phyloP scores from a whole-genome alignment of 2,888 invertebrate genomes.

The Elgonia sp. region DNA sequence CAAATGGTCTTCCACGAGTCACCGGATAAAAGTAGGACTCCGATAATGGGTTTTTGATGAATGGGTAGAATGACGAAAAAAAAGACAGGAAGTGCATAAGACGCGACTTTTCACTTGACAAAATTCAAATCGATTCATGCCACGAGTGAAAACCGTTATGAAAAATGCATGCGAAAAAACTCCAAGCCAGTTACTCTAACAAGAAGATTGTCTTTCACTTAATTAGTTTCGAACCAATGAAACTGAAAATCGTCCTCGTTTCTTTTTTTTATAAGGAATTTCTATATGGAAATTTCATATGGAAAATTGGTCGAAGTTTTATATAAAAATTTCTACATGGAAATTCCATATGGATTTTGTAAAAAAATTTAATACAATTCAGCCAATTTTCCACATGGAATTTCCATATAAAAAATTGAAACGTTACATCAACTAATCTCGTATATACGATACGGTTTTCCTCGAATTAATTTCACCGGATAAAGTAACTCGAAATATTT shows the following conservation, averaged over 20 bases:
- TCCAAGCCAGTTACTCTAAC: conserved; percentile 29
- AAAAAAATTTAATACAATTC: no score
- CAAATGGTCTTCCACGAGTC: conserved; percentile 48
- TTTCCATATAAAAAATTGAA: no score
- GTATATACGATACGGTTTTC: no score
- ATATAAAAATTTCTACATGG: no score
- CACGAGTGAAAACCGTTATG: neutral
- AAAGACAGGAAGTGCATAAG: conserved; percentile 43
- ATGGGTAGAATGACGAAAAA: conserved; percentile 14
- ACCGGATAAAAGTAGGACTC: conserved; percentile 59
- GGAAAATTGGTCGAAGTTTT: no score
- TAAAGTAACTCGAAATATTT: neutral
- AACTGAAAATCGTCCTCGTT: conserved; percentile 54
- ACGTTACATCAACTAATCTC: no score
- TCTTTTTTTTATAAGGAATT: no score
- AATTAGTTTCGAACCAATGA: conserved; percentile 58
- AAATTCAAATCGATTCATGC: conserved; percentile 20
- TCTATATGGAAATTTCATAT: no score
- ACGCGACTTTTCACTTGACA: conserved; percentile 33
- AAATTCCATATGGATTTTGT: no score
- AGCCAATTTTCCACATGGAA: no score
- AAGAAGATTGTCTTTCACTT: conserved; percentile 42
- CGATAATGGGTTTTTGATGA: conserved; percentile 59
- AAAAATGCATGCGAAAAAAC: conserved; percentile 47
- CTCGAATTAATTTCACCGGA: no score